Percentiles rank a stretch among this genome's conserved stretches.
Evolutionary conservation across 2,797 vertebrate species (phyloP).

Genomic region (Siniperca obscura): DNA sequence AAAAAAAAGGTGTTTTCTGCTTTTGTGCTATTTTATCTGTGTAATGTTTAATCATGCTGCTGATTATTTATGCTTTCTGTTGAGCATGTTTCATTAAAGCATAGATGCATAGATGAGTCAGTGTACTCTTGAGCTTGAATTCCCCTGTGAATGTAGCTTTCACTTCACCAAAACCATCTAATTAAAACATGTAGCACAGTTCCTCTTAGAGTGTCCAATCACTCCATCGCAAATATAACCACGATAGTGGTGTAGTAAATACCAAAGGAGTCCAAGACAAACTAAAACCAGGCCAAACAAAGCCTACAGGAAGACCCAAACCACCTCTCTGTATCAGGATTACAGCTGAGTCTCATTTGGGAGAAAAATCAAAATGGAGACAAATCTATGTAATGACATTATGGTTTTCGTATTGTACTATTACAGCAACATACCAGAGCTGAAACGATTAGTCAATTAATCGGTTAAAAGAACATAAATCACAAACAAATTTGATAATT

Average conservation of each 20-base stretch:
- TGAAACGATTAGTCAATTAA: background rate
- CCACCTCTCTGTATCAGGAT: constrained; percentile 3
- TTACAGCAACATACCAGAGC: background rate
- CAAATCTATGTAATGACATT: background rate
- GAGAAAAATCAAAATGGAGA: background rate
- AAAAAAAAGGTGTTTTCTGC: background rate
- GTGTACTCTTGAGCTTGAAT: constrained; percentile 7
- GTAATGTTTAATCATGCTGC: constrained; percentile 35
- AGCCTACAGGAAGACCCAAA: constrained; percentile 3
- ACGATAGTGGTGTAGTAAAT: constrained; percentile 1
- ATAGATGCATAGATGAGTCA: constrained; percentile 17
- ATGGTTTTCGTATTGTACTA: background rate
- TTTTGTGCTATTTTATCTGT: constrained; percentile 18
- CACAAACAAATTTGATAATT: background rate
- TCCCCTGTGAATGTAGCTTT: constrained; percentile 27
- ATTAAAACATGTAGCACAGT: constrained; percentile 35
- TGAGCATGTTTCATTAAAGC: constrained; percentile 29
- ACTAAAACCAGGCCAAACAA: constrained; percentile 24
- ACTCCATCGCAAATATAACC: constrained; percentile 19
- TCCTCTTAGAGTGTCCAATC: background rate
- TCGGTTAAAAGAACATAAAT: background rate
- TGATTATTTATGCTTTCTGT: constrained; percentile 37
- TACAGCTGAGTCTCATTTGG: background rate
- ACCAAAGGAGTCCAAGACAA: constrained; percentile 19
- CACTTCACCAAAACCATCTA: constrained; percentile 1